A percentile compares a stretch with the other conserved stretches of the same genome.
phyloP scores from a whole-genome alignment of 2,888 invertebrate genomes.

The Thecocarcelia acutangulata region DNA sequence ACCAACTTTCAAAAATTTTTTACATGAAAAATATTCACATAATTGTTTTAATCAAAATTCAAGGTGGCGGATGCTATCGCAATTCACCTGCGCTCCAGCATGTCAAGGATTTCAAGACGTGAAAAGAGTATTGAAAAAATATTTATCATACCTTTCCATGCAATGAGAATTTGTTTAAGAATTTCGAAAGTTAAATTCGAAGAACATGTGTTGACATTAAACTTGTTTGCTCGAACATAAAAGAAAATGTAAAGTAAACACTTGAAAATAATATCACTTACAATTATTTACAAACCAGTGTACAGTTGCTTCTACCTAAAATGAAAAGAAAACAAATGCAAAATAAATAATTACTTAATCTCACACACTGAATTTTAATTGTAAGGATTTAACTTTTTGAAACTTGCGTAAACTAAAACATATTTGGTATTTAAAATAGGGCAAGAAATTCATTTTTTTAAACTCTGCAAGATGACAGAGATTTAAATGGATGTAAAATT shows the following conservation, averaged over 20 bases:
- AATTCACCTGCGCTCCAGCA: too few species aligned
- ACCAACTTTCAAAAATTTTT: too few species aligned
- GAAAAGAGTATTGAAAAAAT: too few species aligned
- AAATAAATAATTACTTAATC: slow-evolving; percentile 6
- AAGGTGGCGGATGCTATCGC: too few species aligned
- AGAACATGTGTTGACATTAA: not conserved
- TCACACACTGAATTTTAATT: not conserved
- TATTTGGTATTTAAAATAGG: slow-evolving; percentile 26
- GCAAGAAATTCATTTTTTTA: not conserved
- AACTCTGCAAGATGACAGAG: slow-evolving; percentile 11
- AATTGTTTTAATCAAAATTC: too few species aligned
- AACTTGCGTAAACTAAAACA: slow-evolving; percentile 30
- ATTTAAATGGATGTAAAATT: not conserved
- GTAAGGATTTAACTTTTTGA: slow-evolving; percentile 33
- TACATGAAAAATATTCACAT: too few species aligned
- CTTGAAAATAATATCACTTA: slow-evolving; percentile 50
- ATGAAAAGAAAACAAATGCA: slow-evolving; percentile 56
- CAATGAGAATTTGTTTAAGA: too few species aligned
- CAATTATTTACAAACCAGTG: slow-evolving; percentile 37
- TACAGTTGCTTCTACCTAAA: slow-evolving; percentile 46
- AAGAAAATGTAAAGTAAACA: slow-evolving; percentile 60
- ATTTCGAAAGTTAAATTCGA: not conserved
- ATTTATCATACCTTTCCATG: too few species aligned
- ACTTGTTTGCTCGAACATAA: not conserved
- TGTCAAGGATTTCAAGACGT: too few species aligned